Evolutionary conservation across 2,113 vertebrate genomes (phyloP).

Genomic region (Microcebus tavaratra): DNA sequence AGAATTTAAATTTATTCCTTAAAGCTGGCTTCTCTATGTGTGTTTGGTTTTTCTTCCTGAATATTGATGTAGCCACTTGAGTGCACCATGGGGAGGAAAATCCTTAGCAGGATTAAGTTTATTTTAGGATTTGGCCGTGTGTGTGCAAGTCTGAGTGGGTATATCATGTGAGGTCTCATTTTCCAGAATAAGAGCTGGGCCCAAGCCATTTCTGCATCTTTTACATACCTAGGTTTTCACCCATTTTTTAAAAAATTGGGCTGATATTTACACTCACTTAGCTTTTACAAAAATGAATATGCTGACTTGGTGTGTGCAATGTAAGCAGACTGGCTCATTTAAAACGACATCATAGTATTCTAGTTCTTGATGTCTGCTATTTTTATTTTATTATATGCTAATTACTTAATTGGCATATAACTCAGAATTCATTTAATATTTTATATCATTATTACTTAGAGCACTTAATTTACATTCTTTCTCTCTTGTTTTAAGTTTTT

Average conservation of each 20-base stretch:
- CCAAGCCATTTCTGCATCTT: not conserved
- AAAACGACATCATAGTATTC: not conserved
- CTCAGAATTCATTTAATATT: not conserved
- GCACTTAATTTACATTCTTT: not conserved
- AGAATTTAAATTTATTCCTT: slow-evolving; percentile 24
- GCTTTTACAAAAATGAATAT: not conserved
- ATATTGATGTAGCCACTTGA: slow-evolving; percentile 32
- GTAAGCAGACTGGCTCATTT: not conserved
- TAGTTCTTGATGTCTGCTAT: not conserved
- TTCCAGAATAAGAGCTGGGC: not conserved
- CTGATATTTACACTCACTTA: not conserved
- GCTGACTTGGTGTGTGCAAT: not conserved
- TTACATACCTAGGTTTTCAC: not conserved
- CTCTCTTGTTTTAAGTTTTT: not conserved
- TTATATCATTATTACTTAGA: not conserved
- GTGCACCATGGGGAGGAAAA: not conserved
- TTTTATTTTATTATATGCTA: not conserved
- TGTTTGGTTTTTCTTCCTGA: slow-evolving; percentile 49
- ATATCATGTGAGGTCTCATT: not conserved
- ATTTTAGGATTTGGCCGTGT: not conserved
- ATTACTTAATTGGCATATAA: not conserved
- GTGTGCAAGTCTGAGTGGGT: not conserved
- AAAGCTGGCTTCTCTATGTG: not conserved
- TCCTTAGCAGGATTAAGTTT: slow-evolving; percentile 32
- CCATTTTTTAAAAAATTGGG: not conserved